phyloP scores from a whole-genome alignment of 2,888 invertebrate species.

The Cetonia aurata region DNA sequence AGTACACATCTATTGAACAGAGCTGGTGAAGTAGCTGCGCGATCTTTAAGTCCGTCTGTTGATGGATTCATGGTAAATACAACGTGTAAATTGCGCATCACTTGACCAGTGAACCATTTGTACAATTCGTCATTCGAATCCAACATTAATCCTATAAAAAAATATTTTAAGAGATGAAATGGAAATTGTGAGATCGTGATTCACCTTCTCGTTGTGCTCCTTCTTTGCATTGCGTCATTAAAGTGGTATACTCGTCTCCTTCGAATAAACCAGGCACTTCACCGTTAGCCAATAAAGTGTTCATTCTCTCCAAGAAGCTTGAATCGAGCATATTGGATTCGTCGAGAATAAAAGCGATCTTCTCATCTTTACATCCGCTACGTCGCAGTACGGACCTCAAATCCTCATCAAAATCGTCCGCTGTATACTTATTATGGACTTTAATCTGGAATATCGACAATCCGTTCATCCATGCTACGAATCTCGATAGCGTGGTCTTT shows the following conservation, averaged over 20 bases:
- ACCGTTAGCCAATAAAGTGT: constrained; percentile 97
- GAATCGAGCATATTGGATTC: constrained; percentile 99
- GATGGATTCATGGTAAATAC: constrained; percentile 99
- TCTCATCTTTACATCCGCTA: constrained; percentile 95
- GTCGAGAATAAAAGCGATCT: constrained; percentile 98
- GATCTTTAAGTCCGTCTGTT: constrained; percentile 96
- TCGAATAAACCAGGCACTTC: constrained; percentile 96
- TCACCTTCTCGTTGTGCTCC: constrained; percentile 93
- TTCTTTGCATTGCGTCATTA: constrained; percentile 99
- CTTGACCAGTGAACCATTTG: constrained; percentile 99
- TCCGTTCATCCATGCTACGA: constrained; percentile 99
- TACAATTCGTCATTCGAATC: constrained; percentile 99
- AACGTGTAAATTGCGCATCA: constrained; percentile 99
- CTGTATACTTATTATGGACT: constrained; percentile 99
- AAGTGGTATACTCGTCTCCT: constrained; percentile 97
- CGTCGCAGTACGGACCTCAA: constrained; percentile 88
- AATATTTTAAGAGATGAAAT: too few species aligned
- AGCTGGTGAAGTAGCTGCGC: constrained; percentile 99
- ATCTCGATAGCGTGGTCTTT: constrained; percentile 98
- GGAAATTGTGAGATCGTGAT: background rate
- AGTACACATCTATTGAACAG: constrained; percentile 98
- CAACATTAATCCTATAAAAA: constrained; percentile 82
- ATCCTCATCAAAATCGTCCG: constrained; percentile 99
- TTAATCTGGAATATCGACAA: constrained; percentile 99
- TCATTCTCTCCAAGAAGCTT: constrained; percentile 99